Percentiles rank a stretch among this genome's conserved stretches.
phyloP scores from a whole-genome alignment of 2,797 vertebrate genomes.

The Pagetopsis macropterus region DNA sequence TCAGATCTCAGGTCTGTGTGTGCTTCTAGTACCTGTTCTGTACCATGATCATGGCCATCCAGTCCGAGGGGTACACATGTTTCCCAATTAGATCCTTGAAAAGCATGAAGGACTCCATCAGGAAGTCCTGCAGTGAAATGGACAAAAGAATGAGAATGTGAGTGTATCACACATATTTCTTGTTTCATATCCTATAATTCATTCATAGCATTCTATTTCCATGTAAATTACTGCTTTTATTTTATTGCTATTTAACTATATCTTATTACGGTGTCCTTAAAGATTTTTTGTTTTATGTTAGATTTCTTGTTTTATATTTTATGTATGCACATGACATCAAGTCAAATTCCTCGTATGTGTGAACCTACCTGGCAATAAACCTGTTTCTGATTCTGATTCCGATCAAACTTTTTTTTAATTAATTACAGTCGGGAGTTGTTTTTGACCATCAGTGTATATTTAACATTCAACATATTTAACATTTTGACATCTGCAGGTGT shows the following conservation, averaged over 20 bases:
- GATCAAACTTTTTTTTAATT: not conserved
- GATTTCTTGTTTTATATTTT: too few species aligned
- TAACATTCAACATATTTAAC: not conserved
- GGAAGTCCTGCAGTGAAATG: slow-evolving; percentile 88
- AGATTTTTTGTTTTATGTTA: too few species aligned
- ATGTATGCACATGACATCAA: too few species aligned
- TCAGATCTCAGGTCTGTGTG: slow-evolving; percentile 4
- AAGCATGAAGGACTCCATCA: slow-evolving; percentile 97
- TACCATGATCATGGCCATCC: slow-evolving; percentile 99
- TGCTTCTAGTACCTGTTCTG: slow-evolving; percentile 91
- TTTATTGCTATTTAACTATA: too few species aligned
- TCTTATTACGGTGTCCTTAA: too few species aligned
- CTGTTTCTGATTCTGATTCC: too few species aligned
- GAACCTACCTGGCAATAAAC: too few species aligned
- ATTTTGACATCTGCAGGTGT: not conserved
- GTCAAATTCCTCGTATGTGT: too few species aligned
- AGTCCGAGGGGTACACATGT: slow-evolving; percentile 94
- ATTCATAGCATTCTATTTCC: too few species aligned
- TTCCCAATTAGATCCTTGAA: slow-evolving; percentile 96
- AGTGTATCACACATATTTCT: not conserved
- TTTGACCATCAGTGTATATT: not conserved
- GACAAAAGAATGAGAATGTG: not conserved
- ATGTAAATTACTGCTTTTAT: too few species aligned
- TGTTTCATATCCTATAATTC: too few species aligned
- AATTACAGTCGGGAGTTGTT: not conserved